Conservation (phyloP, 1,140 invertebrate genomes). For the Plectrocnemia conspersa region DNA sequence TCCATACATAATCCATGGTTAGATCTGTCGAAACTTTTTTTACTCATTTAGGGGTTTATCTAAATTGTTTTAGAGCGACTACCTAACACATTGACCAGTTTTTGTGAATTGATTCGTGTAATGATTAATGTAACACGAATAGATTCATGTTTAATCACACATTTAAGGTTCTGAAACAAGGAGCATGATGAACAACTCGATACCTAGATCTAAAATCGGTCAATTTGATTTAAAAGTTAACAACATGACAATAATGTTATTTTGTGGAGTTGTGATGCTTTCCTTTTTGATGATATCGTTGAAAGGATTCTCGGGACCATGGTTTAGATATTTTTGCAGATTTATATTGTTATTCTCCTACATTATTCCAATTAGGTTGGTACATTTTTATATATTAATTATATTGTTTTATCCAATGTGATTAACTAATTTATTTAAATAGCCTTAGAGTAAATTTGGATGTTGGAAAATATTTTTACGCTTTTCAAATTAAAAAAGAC, state of each 20-base stretch:
- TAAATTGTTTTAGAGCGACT: no score
- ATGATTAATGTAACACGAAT: background rate
- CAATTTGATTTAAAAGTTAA: conserved; percentile 94
- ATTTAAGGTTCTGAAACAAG: conserved; percentile 79
- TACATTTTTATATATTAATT: conserved; percentile 6
- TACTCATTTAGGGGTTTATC: no score
- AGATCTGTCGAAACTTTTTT: no score
- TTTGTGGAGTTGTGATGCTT: conserved; percentile 85
- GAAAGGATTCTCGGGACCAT: conserved; percentile 92
- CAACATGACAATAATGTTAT: conserved; percentile 91
- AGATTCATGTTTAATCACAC: background rate
- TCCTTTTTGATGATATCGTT: conserved; percentile 92
- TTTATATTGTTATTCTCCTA: conserved; percentile 98
- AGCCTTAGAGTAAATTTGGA: conserved; percentile 97
- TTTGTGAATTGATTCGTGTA: background rate
- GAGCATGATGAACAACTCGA: conserved; percentile 97
- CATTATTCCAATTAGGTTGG: conserved; percentile 94
- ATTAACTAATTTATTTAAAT: conserved; percentile 34
- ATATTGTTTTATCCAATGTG: background rate
- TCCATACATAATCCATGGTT: no score
- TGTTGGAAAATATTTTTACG: conserved; percentile 97
- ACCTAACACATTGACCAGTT: no score
- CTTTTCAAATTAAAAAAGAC: conserved; percentile 94
- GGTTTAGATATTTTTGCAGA: conserved; percentile 93
- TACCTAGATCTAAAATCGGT: conserved; percentile 91